Percentiles rank a stretch among this genome's conserved stretches.
Conservation (phyloP, 2,113 vertebrate genomes). For the Mus pahari region DNA sequence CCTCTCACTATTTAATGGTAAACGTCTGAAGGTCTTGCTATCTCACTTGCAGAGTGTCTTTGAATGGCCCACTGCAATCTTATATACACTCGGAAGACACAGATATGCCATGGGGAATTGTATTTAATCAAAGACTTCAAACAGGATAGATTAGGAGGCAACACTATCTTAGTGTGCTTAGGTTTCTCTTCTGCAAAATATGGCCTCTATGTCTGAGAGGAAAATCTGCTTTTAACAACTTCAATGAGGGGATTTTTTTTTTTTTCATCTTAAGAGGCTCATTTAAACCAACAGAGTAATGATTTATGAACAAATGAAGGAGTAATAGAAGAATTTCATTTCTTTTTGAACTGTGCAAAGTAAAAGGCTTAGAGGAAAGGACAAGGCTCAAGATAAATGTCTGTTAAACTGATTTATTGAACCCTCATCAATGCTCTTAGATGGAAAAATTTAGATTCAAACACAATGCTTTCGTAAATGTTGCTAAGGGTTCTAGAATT, state of each 20-base stretch:
- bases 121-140: slow-evolving; percentile 47
- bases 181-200: slow-evolving; percentile 37
- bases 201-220: slow-evolving; percentile 47
- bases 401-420: slow-evolving; percentile 64
- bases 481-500: slow-evolving; percentile 15
- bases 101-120: neutral
- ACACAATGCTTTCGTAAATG: neutral
- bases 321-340: slow-evolving; percentile 62
- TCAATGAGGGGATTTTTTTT: slow-evolving; percentile 24
- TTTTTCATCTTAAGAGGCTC: slow-evolving; percentile 63
- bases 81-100: neutral
- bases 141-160: slow-evolving; percentile 22
- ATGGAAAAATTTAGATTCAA: slow-evolving; percentile 48
- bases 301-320: slow-evolving; percentile 71
- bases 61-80: neutral
- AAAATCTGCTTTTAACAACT: slow-evolving; percentile 60
- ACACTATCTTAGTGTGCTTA: neutral
- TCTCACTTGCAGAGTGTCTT: slow-evolving; percentile 36
- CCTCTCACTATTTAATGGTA: slow-evolving; percentile 9
- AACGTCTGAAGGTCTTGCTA: slow-evolving; percentile 46
- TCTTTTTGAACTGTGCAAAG: slow-evolving; percentile 69
- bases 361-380: slow-evolving; percentile 58
- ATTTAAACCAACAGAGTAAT: slow-evolving; percentile 65
- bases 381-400: slow-evolving; percentile 63
- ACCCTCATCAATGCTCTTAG: slow-evolving; percentile 50